Conservation (phyloP, 2,113 vertebrate species). For the Rutilus rutilus region DNA sequence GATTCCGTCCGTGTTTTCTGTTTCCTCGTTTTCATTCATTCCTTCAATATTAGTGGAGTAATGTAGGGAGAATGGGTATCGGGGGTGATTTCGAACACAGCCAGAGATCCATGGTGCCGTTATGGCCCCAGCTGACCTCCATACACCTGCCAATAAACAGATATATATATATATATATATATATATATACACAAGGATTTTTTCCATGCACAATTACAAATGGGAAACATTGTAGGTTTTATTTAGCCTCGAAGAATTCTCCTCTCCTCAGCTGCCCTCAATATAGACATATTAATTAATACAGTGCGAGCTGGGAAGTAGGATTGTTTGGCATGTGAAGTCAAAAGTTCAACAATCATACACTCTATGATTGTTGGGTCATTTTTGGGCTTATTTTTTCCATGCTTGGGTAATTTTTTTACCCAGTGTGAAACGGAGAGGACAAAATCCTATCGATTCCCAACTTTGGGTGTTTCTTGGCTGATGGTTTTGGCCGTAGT, state of each 20-base stretch:
- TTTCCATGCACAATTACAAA: constrained; percentile 71
- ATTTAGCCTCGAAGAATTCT: constrained; percentile 75
- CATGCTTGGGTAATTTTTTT: too few species aligned
- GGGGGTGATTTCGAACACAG: too few species aligned
- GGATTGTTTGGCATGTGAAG: constrained; percentile 1
- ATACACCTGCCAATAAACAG: constrained; percentile 64
- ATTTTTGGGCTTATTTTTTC: too few species aligned
- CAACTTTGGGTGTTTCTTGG: too few species aligned
- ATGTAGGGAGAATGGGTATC: too few species aligned
- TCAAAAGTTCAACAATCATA: neutral
- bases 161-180: constrained; percentile 63
- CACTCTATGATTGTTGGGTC: too few species aligned
- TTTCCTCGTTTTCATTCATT: too few species aligned
- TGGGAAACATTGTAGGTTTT: constrained; percentile 57
- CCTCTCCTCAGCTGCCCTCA: constrained; percentile 67
- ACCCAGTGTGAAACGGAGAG: too few species aligned
- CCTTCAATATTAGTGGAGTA: too few species aligned
- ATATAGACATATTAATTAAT: constrained; percentile 69
- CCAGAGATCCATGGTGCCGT: constrained; percentile 25
- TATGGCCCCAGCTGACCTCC: constrained; percentile 25
- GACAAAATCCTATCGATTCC: too few species aligned
- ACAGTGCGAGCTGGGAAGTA: constrained; percentile 41
- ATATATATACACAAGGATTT: constrained; percentile 67
- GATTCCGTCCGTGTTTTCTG: too few species aligned
- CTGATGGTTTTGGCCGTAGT: too few species aligned